Conservation (phyloP, 2,113 vertebrate species). For the Sigmodon hispidus region DNA sequence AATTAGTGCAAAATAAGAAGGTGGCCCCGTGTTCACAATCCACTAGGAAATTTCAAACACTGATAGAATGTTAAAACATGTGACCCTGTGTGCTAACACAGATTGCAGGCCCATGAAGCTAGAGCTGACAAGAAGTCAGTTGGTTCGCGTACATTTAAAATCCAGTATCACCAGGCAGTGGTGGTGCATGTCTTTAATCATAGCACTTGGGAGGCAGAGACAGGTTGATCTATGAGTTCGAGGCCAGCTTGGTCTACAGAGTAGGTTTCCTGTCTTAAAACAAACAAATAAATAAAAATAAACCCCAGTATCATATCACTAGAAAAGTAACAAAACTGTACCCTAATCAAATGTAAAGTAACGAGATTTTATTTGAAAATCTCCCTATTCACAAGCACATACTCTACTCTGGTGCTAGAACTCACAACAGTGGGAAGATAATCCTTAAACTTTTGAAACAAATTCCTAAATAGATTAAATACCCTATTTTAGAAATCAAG, state of each 20-base stretch:
- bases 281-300: too few species aligned
- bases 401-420: neutral
- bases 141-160: slow-evolving; percentile 1
- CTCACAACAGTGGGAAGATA: neutral
- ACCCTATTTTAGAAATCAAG: neutral
- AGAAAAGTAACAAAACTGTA: neutral
- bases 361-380: neutral
- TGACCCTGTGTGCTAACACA: neutral
- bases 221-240: neutral
- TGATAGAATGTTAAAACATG: neutral
- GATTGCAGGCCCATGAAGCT: neutral
- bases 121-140: neutral
- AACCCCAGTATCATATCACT: neutral
- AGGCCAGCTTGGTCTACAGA: too few species aligned
- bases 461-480: neutral
- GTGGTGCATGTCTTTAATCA: too few species aligned
- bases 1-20: neutral
- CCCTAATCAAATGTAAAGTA: neutral
- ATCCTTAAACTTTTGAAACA: neutral
- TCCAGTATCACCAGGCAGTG: neutral
- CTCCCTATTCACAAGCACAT: neutral
- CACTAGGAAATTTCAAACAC: neutral
- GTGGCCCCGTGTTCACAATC: neutral
- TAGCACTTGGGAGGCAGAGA: too few species aligned
- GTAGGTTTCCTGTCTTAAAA: neutral